phyloP scores from a whole-genome alignment of 2,888 invertebrate genomes.

The Callinectes sapidus region DNA sequence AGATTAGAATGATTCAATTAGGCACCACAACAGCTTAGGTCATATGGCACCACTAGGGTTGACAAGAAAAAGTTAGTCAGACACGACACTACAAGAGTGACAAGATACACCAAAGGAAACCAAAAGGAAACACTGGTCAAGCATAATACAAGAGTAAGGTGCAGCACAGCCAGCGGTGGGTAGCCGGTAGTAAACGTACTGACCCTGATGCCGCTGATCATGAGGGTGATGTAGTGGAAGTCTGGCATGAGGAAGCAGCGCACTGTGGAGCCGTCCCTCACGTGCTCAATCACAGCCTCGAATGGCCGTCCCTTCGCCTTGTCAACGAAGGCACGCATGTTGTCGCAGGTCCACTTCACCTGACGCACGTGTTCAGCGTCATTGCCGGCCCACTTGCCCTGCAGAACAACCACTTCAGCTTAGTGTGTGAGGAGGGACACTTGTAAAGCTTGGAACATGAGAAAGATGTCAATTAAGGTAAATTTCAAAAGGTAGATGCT shows the following conservation, averaged over 20 bases:
- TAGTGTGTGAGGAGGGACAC: not conserved
- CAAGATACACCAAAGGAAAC: no score
- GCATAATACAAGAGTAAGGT: no score
- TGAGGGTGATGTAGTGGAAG: constrained; percentile 92
- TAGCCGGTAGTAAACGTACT: constrained; percentile 20
- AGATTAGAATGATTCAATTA: no score
- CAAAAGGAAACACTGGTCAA: no score
- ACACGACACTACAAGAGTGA: no score
- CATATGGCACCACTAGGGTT: no score
- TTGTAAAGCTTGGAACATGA: no score
- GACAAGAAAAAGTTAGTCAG: no score
- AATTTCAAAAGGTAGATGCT: no score
- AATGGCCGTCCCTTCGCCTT: constrained; percentile 90
- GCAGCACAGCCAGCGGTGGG: no score
- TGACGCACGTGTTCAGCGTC: constrained; percentile 83
- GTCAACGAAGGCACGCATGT: constrained; percentile 88
- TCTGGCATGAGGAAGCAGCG: constrained; percentile 93
- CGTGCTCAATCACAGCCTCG: constrained; percentile 96
- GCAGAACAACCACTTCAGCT: not conserved
- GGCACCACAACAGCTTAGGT: no score
- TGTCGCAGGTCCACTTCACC: constrained; percentile 92
- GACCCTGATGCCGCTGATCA: constrained; percentile 90
- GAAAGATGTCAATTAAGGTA: no score
- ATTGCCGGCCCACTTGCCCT: constrained; percentile 66
- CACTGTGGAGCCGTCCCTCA: constrained; percentile 96